phyloP scores from a whole-genome alignment of 2,888 invertebrate species.

The Eupelmus urozonus region DNA sequence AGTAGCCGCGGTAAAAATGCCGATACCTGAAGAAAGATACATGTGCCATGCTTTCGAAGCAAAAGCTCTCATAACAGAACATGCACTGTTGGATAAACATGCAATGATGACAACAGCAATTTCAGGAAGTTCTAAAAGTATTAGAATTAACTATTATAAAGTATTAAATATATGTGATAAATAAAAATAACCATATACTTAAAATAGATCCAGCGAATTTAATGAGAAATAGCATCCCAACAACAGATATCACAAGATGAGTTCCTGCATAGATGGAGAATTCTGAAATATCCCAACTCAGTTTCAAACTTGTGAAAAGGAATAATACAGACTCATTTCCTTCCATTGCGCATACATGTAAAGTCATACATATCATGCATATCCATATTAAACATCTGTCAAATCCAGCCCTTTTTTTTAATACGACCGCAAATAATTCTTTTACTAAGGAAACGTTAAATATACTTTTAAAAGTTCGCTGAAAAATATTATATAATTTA shows the following conservation, averaged over 20 bases:
- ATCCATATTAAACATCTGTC: constrained; percentile 79
- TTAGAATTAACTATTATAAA: neutral
- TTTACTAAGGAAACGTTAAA: constrained; percentile 79
- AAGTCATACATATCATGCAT: constrained; percentile 71
- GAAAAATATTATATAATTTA: constrained; percentile 61
- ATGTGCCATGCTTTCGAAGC: constrained; percentile 70
- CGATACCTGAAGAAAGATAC: constrained; percentile 77
- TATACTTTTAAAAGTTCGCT: constrained; percentile 78
- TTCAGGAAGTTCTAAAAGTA: constrained; percentile 63
- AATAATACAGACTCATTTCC: constrained; percentile 81
- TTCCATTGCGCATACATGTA: constrained; percentile 76
- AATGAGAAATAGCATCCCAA: constrained; percentile 81
- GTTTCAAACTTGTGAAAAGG: constrained; percentile 82
- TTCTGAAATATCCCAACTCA: constrained; percentile 83
- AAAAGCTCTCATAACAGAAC: constrained; percentile 65
- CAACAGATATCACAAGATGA: constrained; percentile 78
- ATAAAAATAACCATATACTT: constrained; percentile 60
- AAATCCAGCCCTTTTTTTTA: constrained; percentile 80
- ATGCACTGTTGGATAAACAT: constrained; percentile 60
- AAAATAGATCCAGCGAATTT: constrained; percentile 75
- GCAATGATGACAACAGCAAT: constrained; percentile 65
- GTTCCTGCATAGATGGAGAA: constrained; percentile 81
- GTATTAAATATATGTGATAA: neutral
- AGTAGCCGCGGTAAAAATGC: constrained; percentile 79
- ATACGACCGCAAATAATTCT: constrained; percentile 81